phyloP scores from a whole-genome alignment of 37 sponge, comb jelly and placozoan genomes.

The Oscarella lobularis region DNA sequence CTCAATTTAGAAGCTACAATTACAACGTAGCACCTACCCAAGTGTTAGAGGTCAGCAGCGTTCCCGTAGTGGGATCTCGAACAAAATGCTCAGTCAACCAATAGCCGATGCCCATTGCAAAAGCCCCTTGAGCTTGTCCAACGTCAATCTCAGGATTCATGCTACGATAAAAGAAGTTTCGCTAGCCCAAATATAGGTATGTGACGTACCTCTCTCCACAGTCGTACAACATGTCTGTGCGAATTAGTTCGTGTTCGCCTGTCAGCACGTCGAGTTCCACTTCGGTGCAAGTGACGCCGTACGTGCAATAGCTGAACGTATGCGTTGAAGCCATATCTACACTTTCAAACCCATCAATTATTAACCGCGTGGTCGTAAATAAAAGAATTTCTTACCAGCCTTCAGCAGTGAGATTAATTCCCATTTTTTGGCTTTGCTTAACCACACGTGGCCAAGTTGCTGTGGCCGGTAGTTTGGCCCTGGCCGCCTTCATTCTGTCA shows the following conservation, averaged over 20 bases:
- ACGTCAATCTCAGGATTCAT: conserved; percentile 73
- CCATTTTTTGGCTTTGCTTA: neutral
- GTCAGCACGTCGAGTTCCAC: conserved; percentile 69
- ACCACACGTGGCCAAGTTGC: neutral
- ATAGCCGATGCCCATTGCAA: conserved; percentile 62
- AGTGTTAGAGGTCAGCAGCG: conserved; percentile 57
- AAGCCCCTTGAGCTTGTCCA: conserved; percentile 77
- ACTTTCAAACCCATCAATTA: neutral
- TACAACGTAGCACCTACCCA: conserved; percentile 43
- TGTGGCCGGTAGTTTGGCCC: neutral
- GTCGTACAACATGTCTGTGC: conserved; percentile 70
- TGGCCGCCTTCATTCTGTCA: neutral
- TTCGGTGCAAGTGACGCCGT: conserved; percentile 42
- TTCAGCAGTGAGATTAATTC: neutral
- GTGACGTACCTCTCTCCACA: conserved; percentile 50
- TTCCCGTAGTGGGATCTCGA: conserved; percentile 47
- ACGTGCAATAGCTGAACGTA: conserved; percentile 31
- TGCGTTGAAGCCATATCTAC: neutral
- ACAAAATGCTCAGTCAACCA: conserved; percentile 56
- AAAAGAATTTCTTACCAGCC: neutral
- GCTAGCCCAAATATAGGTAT: neutral
- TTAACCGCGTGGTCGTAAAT: neutral
- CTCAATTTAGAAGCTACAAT: too few species aligned
- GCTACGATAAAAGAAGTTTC: conserved; percentile 12
- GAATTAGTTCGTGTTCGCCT: conserved; percentile 34